A percentile compares a stretch with the other conserved stretches of the same genome.
phyloP scores from a whole-genome alignment of 1,140 invertebrate genomes.

The Eumaeus atala region DNA sequence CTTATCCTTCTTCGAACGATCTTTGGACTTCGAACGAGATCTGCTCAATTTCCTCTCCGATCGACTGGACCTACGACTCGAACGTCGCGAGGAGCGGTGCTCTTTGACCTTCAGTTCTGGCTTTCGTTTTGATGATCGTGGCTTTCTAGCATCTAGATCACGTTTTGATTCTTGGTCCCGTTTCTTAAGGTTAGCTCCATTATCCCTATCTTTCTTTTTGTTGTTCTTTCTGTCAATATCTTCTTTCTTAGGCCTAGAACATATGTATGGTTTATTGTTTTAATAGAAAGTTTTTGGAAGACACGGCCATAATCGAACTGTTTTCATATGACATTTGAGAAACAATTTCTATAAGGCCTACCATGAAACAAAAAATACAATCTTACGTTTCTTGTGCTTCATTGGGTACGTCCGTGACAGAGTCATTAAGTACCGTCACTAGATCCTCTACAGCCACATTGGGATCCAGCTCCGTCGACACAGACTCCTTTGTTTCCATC shows the following conservation, averaged over 20 bases:
- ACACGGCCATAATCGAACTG: too few relatives aligned
- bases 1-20: constrained; percentile 43
- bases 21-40: constrained; percentile 45
- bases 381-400: constrained; percentile 45
- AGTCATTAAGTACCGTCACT: constrained; percentile 75
- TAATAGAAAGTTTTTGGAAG: not conserved
- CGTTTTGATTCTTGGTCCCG: constrained; percentile 49
- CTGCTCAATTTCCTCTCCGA: constrained; percentile 39
- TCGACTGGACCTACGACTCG: constrained; percentile 13
- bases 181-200: constrained; percentile 46
- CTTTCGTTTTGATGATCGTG: constrained; percentile 44
- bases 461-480: constrained; percentile 75
- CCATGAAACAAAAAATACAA: not conserved
- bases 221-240: constrained; percentile 26
- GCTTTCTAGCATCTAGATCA: constrained; percentile 46
- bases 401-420: constrained; percentile 47
- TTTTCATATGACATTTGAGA: too few relatives aligned
- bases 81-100: constrained; percentile 34
- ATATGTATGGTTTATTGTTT: not conserved
- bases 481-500: constrained; percentile 74
- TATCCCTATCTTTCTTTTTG: constrained; percentile 37
- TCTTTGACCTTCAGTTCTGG: constrained; percentile 45
- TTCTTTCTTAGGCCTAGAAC: constrained; percentile 29
- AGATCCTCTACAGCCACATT: constrained; percentile 80
- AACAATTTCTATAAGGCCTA: too few relatives aligned